These are phyloP conservation scores for Synaphobranchus kaupii DNA, from an alignment of 2,797 vertebrate genomes.

Conservation along the genomic window DNA sequence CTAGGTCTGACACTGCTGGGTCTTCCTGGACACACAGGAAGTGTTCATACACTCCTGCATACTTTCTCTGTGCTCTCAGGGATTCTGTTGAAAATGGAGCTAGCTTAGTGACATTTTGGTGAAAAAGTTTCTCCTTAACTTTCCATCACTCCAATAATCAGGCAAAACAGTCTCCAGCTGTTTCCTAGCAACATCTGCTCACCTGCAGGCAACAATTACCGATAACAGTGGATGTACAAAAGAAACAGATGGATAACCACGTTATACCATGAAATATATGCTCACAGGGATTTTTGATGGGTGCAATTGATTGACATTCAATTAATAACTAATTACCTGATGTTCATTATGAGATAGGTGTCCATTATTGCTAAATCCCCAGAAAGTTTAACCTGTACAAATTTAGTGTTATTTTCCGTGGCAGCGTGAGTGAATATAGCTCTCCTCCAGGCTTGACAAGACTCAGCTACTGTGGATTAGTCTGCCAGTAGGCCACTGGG, in stretches of 20 bases:
- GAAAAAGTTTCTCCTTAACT: background rate
- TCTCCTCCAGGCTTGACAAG: background rate
- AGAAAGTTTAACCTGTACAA: background rate
- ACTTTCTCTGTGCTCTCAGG: background rate
- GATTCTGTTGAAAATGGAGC: background rate
- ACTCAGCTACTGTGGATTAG: conserved; percentile 5
- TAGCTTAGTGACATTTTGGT: background rate
- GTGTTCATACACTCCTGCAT: background rate
- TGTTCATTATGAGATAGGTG: background rate
- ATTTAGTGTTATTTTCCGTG: background rate
- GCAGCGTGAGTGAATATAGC: background rate
- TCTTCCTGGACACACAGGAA: too few species aligned
- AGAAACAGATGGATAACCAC: background rate
- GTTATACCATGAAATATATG: background rate
- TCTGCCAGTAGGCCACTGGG: background rate
- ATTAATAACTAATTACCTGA: background rate
- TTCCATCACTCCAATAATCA: background rate
- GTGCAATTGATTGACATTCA: background rate
- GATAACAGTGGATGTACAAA: background rate
- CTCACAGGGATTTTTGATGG: background rate
- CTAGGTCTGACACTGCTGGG: background rate
- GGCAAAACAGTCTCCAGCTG: background rate
- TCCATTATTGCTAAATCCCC: background rate
- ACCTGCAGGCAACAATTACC: background rate
- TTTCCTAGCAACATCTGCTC: background rate